Evolutionary conservation across 2,113 vertebrate genomes (phyloP), one percentile per base, ranked within the genome.

Genomic region (Euleptes europaea): DNA sequence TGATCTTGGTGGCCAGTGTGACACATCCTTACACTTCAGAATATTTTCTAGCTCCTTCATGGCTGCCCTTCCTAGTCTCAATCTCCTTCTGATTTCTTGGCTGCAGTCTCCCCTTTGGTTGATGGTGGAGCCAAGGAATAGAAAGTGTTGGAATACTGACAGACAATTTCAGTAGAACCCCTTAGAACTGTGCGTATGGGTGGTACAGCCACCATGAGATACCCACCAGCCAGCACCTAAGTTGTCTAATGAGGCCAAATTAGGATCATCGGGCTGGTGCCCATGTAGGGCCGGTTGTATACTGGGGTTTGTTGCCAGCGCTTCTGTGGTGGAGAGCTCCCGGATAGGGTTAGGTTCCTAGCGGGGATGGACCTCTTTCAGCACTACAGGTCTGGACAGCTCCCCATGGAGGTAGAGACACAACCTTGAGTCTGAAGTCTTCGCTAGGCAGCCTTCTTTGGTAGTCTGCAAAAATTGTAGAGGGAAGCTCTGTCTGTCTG

Each of bases 301-400:
- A 57, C 60, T 81, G 72, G 71, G 72, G 31, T 49, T 21, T 49
- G 11, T n/a, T 51, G 47, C 70, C 83, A 72, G 81, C 67, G 73
- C 54, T 40, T 9, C 19, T 35, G 21, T 12, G 47, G 51, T 35
- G 70, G 19, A 86, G 70, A 76, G 67, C 9, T 66, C 60, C 31
- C 57, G 9, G 4, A 8, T 31, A 71, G 14, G 42, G 3, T 6
- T 8, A 6, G 31, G 1, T 28, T 21, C n/a, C 54, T 14, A 54
- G 38, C 1, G 44, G 35, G 2, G 21, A 49, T 12, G 7, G 19
- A 38, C 38, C 11, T 21, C 47, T 73, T 83, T 86, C 85, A 92
- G 90, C 85, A 89, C 87, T 83, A 71, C 5, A 0, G 1, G 44
- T n/a, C 9, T 71, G 88, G 86, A 91, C 84, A 92, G 88, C 78